Evolutionary conservation across 2,888 invertebrate genomes (phyloP), one percentile per base, ranked within the genome.

Genomic region (Empis stercorea): DNA sequence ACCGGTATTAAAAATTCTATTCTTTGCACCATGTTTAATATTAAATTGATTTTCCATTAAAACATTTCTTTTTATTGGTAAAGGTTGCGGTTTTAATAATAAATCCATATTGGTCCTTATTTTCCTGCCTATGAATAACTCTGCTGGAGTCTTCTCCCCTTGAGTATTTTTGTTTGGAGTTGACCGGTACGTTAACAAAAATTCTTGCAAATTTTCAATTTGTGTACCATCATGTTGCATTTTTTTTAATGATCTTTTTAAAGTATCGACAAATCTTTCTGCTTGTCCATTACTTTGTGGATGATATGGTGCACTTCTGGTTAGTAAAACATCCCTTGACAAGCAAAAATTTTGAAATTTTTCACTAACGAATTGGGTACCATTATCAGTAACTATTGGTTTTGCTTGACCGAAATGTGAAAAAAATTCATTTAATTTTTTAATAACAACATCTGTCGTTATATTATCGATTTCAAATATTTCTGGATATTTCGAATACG

Each of bases 271-370:
- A 40, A 50, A 56, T 32, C 55, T 48, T 44, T 58, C 56, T 2
- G 56, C 56, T 38, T 54, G 52, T 1, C 57, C 56, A 46, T 58
- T 59, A 14, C 51, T 48, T 32, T 48, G 44, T 17, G 51, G 55
- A 20, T 52, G 53, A 38, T 50, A 52, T 11, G 53, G 50, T 13
- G 55, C 54, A 4, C 51, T 54, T 16, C 49, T 39, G 17, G 55
- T 57, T 17, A 52, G 52, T 10, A 27, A 10, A 6, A 55, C 51
- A 10, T 52, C 54, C n/a, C 52, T 44, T 15, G 23, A 36, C 27
- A 30, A 48, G n/a, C 44, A 48, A 48, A 54, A 54, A 11, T 51
- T 40, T 6, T 32, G 10, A 37, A 54, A 55, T 36, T 49, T 44
- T 9, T 38, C 36, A 14, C 52, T 51, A 11, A 30, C 46, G 23